Percentiles rank a stretch among this genome's conserved stretches.
These are phyloP conservation scores for Myotis vivesi DNA, from an alignment of 2,797 vertebrate species.

Conservation along the genomic window DNA sequence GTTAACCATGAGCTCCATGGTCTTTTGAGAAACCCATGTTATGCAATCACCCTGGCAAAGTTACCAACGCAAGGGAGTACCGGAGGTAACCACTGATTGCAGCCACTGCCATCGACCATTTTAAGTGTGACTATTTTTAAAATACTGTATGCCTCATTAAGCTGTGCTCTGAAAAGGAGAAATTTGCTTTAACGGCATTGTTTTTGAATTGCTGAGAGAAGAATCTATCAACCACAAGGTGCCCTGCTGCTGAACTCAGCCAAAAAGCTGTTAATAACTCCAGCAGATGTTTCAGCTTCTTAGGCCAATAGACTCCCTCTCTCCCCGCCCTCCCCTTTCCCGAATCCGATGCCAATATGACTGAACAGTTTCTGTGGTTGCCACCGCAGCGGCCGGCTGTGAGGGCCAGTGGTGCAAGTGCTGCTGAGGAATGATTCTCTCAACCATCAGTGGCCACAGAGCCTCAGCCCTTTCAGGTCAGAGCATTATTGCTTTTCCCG, in stretches of 20 bases:
- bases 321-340: constrained; percentile 58
- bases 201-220: constrained; percentile 81
- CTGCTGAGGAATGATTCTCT: constrained; percentile 43
- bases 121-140: constrained; percentile 81
- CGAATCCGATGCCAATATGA: constrained; percentile 70
- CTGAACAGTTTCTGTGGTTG: constrained; percentile 61
- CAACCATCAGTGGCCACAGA: constrained; percentile 28
- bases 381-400: not conserved
- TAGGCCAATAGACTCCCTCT: constrained; percentile 74
- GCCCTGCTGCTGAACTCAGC: constrained; percentile 82
- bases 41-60: constrained; percentile 42
- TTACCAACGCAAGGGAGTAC: not conserved
- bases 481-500: constrained; percentile 50
- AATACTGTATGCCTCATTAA: constrained; percentile 78
- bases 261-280: constrained; percentile 83
- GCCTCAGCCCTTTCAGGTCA: constrained; percentile 49
- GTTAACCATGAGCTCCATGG: constrained; percentile 44
- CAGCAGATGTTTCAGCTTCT: constrained; percentile 83
- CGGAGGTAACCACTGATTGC: constrained; percentile 43
- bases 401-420: not conserved
- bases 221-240: constrained; percentile 80
- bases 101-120: constrained; percentile 67
- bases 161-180: constrained; percentile 77
- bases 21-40: constrained; percentile 42
- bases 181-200: constrained; percentile 81